Conservation (phyloP, 2,113 vertebrate species). For the Macaca fascicularis region DNA sequence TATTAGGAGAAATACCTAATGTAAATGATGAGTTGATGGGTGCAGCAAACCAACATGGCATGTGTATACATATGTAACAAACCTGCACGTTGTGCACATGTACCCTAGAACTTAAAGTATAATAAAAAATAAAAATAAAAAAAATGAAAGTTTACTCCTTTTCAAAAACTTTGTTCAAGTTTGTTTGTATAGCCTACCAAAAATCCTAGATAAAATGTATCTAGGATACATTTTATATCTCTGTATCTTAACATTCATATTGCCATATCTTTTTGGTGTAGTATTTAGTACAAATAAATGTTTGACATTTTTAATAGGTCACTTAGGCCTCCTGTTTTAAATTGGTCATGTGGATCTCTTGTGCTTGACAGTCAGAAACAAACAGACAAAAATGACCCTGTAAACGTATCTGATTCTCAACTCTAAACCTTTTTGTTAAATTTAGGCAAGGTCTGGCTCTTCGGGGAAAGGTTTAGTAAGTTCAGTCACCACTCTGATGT, state of each 20-base stretch:
- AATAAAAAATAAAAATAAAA: too few relatives aligned
- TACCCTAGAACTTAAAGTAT: too few relatives aligned
- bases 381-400: neutral
- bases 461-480: neutral
- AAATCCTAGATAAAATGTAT: neutral
- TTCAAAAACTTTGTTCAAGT: neutral
- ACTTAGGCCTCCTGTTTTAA: neutral
- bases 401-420: neutral
- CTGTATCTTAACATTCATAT: neutral
- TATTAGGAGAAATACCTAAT: too few relatives aligned
- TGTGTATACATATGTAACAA: too few relatives aligned
- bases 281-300: neutral
- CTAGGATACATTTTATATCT: neutral
- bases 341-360: neutral
- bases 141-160: neutral
- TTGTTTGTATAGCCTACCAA: neutral
- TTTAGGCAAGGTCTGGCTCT: neutral
- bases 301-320: neutral
- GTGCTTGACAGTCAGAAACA: constrained; percentile 6
- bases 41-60: too few relatives aligned
- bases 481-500: neutral
- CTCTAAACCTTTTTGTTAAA: neutral
- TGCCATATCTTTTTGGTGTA: neutral
- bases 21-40: too few relatives aligned
- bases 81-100: too few relatives aligned